Percentiles rank a stretch among this genome's conserved stretches.
These are phyloP conservation scores for Patella vulgata DNA, from an alignment of 1,140 invertebrate species.

Conservation along the genomic window DNA sequence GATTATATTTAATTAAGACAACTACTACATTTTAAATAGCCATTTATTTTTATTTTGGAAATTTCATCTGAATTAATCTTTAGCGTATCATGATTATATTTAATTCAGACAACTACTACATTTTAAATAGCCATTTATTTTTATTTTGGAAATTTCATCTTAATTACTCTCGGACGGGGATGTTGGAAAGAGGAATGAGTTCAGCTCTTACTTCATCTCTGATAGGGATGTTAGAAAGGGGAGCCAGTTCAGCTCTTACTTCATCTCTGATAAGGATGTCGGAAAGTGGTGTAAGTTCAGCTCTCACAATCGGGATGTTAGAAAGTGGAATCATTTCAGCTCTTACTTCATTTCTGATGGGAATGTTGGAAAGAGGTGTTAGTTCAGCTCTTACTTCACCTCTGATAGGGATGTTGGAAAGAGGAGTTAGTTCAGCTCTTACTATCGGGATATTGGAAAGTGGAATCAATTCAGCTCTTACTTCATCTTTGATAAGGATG, in stretches of 20 bases:
- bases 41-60: no score
- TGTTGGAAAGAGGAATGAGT: conserved; percentile 10
- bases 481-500: conserved; percentile 11
- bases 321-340: not conserved
- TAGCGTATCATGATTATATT: no score
- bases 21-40: no score
- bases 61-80: no score
- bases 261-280: conserved; percentile 7
- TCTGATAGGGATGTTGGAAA: conserved; percentile 10
- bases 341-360: not conserved
- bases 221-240: conserved; percentile 10
- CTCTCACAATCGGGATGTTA: not conserved
- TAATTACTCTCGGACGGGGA: not conserved
- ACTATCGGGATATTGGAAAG: conserved; percentile 11
- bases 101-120: no score
- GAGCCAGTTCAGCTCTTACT: not conserved
- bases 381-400: conserved; percentile 5
- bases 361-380: conserved; percentile 12
- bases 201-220: conserved; percentile 2
- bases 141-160: no score
- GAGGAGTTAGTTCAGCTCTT: conserved; percentile 4
- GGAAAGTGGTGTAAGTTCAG: conserved; percentile 9
- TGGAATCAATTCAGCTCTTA: not conserved
- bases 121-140: no score
- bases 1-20: no score